Base-by-base conservation (phyloP, 1,140 invertebrate species). In the Anastrepha ludens region DNA sequence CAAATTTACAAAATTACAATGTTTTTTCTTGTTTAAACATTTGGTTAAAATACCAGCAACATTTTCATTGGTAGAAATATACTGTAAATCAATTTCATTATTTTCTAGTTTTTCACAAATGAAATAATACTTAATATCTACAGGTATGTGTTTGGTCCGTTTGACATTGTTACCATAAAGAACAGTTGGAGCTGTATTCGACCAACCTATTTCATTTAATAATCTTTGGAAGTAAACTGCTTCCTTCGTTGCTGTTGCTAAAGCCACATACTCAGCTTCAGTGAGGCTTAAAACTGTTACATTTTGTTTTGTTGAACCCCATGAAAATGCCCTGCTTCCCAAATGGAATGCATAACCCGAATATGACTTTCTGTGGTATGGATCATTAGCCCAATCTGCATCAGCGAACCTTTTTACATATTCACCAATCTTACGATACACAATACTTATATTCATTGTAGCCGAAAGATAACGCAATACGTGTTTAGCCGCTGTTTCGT, bases 261-360 rank as follows among this genome's bases (percentile, higher is more conserved):
- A 7, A n/a, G 64, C 17, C 5, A 87, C 65, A n/a, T 87, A 87
- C 50, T 87, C 86, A 20, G 86, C 64, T 20, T 87, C 86, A 20
- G 86, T 87, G 44, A 29, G 29, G 29, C 29, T 29, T 29, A 29
- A 29, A 0, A 1, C 29, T 29, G 29, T 29, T 29, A 29, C 29
- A 29, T 29, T 29, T 29, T 29, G 29, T 29, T 29, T 29, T 29
- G 29, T 29, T 29, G 0, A 29, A 29, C 0, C 29, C 29, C 29
- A 29, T 29, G 29, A 29, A 29, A 29, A 29, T 29, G 29, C 29
- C 29, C 29, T 29, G 29, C 29, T 29, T 29, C 29, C 29, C 29
- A 29, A 29, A 29, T 29, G 29, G 29, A 29, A 29, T 29, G 29
- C 29, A 29, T 29, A 29, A 29, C 29, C 29, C 29, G 29, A 29